Percentiles rank a stretch among this genome's conserved stretches.
Conservation (phyloP, 2,888 invertebrate genomes). For the Ormyrus pomaceus region DNA sequence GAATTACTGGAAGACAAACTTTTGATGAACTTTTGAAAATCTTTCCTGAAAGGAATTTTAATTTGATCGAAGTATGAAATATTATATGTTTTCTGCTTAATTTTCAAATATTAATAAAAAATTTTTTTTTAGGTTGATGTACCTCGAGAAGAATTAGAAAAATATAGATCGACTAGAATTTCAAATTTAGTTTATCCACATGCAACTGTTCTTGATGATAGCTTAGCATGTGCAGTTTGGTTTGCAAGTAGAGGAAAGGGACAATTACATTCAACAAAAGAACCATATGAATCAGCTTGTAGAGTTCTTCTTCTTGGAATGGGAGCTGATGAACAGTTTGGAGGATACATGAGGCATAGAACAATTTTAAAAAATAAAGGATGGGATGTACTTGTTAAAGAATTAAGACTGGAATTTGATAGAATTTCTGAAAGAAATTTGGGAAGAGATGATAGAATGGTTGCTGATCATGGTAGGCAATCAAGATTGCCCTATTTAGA, state of each 20-base stretch:
- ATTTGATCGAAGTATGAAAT: slow-evolving; percentile 82
- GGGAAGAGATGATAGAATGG: slow-evolving; percentile 95
- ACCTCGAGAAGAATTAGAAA: slow-evolving; percentile 80
- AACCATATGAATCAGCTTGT: slow-evolving; percentile 78
- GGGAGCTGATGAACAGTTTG: slow-evolving; percentile 98
- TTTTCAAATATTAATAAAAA: slow-evolving; percentile 1
- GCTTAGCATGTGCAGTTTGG: slow-evolving; percentile 97
- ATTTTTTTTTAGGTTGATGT: slow-evolving; percentile 80
- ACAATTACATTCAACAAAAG: slow-evolving; percentile 63
- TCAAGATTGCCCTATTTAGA: slow-evolving; percentile 89
- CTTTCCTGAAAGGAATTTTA: slow-evolving; percentile 87
- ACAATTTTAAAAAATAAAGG: slow-evolving; percentile 81
- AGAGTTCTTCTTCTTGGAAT: slow-evolving; percentile 91
- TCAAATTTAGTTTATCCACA: slow-evolving; percentile 90
- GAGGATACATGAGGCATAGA: slow-evolving; percentile 94
- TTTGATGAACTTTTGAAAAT: slow-evolving; percentile 82
- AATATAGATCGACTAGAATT: slow-evolving; percentile 79
- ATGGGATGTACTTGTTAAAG: slow-evolving; percentile 78
- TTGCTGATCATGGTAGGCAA: slow-evolving; percentile 91
- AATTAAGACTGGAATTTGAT: slow-evolving; percentile 84
- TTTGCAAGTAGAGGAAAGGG: slow-evolving; percentile 91
- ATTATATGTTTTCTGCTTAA: slow-evolving; percentile 2
- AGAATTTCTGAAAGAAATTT: slow-evolving; percentile 93
- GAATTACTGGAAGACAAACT: slow-evolving; percentile 86
- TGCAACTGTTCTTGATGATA: slow-evolving; percentile 94